These are phyloP conservation scores for Tachysurus vachellii DNA, from an alignment of 2,113 vertebrate genomes.

Conservation along the genomic window DNA sequence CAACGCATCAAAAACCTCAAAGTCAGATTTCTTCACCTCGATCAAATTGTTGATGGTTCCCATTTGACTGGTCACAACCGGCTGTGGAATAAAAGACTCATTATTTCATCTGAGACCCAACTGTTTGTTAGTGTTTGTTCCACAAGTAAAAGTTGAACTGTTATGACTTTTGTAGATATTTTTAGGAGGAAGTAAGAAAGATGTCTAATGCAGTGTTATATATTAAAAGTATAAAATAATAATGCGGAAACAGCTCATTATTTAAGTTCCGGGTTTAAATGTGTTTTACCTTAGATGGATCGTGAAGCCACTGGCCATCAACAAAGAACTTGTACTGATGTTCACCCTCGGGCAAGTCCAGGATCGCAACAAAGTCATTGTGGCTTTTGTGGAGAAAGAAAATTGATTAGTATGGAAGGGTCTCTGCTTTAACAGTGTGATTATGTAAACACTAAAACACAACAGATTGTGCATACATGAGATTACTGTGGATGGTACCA, in stretches of 20 bases:
- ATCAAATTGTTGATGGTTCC: conserved; percentile 98
- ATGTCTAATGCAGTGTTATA: not conserved
- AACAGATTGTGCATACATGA: too few species aligned
- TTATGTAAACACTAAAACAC: not conserved
- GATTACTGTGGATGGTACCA: too few species aligned
- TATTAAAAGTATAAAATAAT: not conserved
- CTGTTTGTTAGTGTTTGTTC: not conserved
- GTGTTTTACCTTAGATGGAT: conserved; percentile 87
- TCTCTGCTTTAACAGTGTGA: not conserved
- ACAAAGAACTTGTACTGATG: conserved; percentile 99
- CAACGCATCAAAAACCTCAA: conserved; percentile 95
- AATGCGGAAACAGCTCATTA: too few species aligned
- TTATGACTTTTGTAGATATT: not conserved
- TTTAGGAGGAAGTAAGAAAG: not conserved
- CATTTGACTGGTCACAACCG: conserved; percentile 93
- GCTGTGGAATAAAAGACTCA: conserved; percentile 67
- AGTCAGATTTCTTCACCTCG: conserved; percentile 96
- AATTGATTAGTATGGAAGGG: not conserved
- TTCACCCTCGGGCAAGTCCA: conserved; percentile 95
- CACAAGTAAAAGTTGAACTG: not conserved
- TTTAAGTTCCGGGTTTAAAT: not conserved
- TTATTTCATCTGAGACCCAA: not conserved
- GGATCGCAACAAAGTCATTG: conserved; percentile 95
- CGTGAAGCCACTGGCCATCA: conserved; percentile 97
- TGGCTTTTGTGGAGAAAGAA: conserved; percentile 76